phyloP scores from a whole-genome alignment of 2,888 invertebrate genomes.

The Cephus rjabovi region DNA sequence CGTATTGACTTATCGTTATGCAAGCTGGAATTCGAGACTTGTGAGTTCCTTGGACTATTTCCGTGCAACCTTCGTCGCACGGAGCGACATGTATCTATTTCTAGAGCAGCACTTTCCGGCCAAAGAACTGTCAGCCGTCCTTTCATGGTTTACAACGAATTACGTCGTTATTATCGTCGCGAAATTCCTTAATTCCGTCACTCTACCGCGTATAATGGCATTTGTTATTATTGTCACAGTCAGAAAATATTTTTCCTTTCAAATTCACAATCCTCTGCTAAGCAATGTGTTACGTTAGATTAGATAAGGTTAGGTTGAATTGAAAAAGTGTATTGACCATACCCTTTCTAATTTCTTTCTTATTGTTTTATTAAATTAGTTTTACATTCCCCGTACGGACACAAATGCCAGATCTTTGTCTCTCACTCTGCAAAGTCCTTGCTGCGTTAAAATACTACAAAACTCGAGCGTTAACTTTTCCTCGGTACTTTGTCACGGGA shows the following conservation, averaged over 20 bases:
- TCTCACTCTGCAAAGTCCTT: background rate
- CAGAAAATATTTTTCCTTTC: no score
- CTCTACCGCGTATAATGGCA: no score
- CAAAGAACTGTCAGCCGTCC: background rate
- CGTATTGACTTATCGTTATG: conserved; percentile 2
- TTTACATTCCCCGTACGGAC: background rate
- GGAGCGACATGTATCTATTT: background rate
- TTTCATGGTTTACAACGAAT: background rate
- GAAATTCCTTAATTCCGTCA: background rate
- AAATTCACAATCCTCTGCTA: background rate
- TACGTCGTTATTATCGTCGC: background rate
- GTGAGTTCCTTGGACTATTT: conserved; percentile 1
- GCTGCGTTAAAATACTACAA: background rate
- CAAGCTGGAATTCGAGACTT: conserved; percentile 3
- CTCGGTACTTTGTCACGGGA: background rate
- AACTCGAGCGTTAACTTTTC: background rate
- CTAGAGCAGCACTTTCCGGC: background rate
- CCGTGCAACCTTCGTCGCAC: conserved; percentile 1
- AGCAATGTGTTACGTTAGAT: no score
- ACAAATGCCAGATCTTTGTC: background rate
- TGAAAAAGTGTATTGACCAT: no score
- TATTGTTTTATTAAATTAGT: no score
- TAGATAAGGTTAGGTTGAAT: no score
- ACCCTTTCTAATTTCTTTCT: no score
- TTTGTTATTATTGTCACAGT: no score